A percentile compares a stretch with the other conserved stretches of the same genome.
Conservation (phyloP, 2,888 invertebrate species). For the Spilosoma lubricipeda region DNA sequence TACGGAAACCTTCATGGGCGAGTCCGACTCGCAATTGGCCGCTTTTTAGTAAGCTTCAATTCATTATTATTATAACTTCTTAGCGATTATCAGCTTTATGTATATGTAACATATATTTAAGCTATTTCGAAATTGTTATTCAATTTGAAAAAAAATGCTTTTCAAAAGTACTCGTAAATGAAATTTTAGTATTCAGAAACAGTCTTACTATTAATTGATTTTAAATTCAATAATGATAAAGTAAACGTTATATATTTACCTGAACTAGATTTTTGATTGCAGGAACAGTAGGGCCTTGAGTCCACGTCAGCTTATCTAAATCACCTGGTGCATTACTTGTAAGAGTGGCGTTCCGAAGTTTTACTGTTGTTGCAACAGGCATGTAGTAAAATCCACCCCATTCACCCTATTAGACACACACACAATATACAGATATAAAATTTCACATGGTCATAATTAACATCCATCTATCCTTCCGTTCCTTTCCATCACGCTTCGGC, state of each 20-base stretch:
- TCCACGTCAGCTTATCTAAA: constrained; percentile 90
- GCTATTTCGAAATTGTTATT: no score
- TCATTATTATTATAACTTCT: background rate
- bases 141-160: background rate
- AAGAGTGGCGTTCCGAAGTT: constrained; percentile 85
- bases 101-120: background rate
- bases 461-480: no score
- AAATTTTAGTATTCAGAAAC: background rate
- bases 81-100: no score
- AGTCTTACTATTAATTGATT: no score
- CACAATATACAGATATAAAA: no score
- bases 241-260: constrained; percentile 44
- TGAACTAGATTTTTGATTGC: constrained; percentile 51
- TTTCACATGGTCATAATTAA: no score
- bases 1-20: no score
- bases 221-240: no score
- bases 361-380: constrained; percentile 34
- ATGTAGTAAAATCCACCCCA: constrained; percentile 67
- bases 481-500: no score
- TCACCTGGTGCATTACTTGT: constrained; percentile 88
- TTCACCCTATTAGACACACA: constrained; percentile 58
- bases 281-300: constrained; percentile 74
- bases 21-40: no score
- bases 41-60: no score
- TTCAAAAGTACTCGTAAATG: background rate